Evolutionary conservation across 2,113 vertebrate species (phyloP).

Genomic region (Hippocampus guttulatus): DNA sequence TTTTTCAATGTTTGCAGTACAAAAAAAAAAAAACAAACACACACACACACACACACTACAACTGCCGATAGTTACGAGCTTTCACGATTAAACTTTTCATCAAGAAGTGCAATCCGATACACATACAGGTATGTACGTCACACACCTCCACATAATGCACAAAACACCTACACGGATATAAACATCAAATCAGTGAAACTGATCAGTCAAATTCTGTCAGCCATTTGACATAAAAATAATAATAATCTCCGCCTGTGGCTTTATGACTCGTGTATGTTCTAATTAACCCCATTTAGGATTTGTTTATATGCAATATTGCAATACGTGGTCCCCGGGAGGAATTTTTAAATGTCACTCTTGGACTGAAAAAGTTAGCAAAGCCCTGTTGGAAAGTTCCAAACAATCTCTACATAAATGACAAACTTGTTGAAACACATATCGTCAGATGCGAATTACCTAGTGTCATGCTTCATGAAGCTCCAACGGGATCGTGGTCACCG

Average conservation of each 20-base stretch:
- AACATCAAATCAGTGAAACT: not conserved
- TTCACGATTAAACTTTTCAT: no score
- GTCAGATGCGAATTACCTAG: conserved; percentile 3
- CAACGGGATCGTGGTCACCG: not conserved
- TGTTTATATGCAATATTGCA: not conserved
- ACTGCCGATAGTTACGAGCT: no score
- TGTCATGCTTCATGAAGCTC: not conserved
- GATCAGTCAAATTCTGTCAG: no score
- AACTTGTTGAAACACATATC: not conserved
- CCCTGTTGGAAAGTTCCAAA: not conserved
- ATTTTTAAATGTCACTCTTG: no score
- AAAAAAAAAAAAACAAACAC: no score
- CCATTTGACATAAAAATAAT: no score
- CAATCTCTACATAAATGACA: not conserved
- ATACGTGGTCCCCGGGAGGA: not conserved
- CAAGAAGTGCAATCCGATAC: no score
- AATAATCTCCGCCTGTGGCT: not conserved
- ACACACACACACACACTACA: no score
- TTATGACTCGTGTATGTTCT: not conserved
- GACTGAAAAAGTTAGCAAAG: not conserved
- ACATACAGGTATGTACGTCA: no score
- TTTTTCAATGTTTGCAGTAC: no score
- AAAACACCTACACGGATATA: no score
- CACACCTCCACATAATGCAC: no score
- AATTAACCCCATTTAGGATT: not conserved